Percentiles rank a stretch among this genome's conserved stretches.
These are phyloP conservation scores for Recurvirostra avosetta DNA, from an alignment of 2,113 vertebrate species.

Conservation along the genomic window DNA sequence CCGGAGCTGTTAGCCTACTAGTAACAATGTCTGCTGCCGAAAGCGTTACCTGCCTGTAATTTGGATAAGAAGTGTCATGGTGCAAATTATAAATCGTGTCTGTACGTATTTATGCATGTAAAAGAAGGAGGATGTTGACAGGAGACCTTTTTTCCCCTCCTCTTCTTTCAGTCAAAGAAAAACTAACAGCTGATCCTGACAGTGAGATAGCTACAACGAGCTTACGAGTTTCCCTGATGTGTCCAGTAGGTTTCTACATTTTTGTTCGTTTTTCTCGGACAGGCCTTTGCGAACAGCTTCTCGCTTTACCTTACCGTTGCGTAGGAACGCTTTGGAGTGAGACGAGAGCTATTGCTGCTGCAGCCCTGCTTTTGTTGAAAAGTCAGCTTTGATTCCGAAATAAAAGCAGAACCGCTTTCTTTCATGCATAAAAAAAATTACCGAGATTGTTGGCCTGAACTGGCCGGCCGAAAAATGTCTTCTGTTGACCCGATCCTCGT, in stretches of 20 bases:
- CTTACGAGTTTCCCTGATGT: slow-evolving; percentile 92
- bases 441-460: background rate
- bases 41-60: background rate
- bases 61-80: accelerated
- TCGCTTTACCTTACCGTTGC: background rate
- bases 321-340: background rate
- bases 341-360: background rate
- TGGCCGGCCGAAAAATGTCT: background rate
- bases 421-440: accelerated
- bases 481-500: background rate
- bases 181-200: slow-evolving; percentile 91
- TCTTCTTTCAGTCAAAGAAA: slow-evolving; percentile 88
- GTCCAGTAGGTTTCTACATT: slow-evolving; percentile 78
- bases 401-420: background rate
- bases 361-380: too few relatives aligned
- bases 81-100: background rate
- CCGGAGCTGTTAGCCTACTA: background rate
- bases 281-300: background rate
- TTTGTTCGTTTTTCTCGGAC: background rate
- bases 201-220: slow-evolving; percentile 95
- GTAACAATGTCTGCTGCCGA: too few relatives aligned
- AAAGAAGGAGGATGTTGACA: background rate
- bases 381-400: background rate
- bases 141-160: background rate
- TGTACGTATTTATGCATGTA: accelerated